Evolutionary conservation across 2,797 vertebrate species (phyloP).

Genomic region (Falco novaeseelandiae): DNA sequence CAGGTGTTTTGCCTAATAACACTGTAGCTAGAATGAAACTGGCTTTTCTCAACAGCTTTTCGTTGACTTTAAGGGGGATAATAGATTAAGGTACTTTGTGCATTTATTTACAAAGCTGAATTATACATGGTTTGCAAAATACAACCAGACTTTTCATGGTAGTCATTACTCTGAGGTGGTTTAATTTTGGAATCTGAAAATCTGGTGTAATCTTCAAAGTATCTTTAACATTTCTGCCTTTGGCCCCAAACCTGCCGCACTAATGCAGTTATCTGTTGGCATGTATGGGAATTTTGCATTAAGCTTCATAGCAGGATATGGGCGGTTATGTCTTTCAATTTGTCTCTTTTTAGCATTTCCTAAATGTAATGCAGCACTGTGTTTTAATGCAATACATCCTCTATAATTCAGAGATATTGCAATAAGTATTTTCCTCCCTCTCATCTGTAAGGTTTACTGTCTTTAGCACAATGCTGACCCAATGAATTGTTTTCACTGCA

Average conservation of each 20-base stretch:
- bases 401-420: background rate
- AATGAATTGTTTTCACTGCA: background rate
- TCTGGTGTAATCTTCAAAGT: background rate
- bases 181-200: background rate
- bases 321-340: background rate
- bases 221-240: background rate
- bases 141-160: background rate
- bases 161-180: background rate
- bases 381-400: background rate
- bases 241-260: background rate
- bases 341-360: background rate
- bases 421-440: background rate
- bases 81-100: background rate
- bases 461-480: background rate
- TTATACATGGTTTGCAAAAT: background rate
- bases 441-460: background rate
- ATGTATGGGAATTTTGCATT: background rate
- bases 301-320: background rate
- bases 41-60: background rate
- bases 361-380: background rate
- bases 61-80: background rate
- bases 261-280: background rate
- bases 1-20: background rate
- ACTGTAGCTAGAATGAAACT: background rate
- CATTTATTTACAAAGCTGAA: background rate